Base-by-base conservation (phyloP, 1,140 invertebrate species). In the Sminthurinus signatus region DNA sequence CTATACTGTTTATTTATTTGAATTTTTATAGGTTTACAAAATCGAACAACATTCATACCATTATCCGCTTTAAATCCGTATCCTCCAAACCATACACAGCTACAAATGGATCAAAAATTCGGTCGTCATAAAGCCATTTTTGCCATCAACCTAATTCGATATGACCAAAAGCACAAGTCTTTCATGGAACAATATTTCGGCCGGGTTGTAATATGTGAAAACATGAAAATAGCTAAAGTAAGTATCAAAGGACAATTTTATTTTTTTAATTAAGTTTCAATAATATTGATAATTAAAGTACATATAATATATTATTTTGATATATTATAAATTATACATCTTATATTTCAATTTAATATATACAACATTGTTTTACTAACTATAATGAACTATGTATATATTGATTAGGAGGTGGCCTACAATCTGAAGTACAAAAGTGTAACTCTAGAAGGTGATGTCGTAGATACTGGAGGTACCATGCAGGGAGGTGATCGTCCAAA, bases 111-210 rank as follows among this genome's bases (percentile, higher is more conserved):
- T 48, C 25, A 31, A 60, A 64, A 81, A 79, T 84, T 86, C 51
- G 91, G 89, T 0, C 75, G 80, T 32, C 85, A 90, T 32, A 93
- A 95, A 75, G 91, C 95, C 0, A 81, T 85, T 66, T 80, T 86
- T 14, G 94, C 95, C 1, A 74, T 96, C 23, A 86, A 87, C 25
- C 77, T 98, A 27, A 84, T 98, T 43, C 80, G 83, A 29, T 98
- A 85, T 78, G 84, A 89, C 48, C 73, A 77, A 25, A 77, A 83
- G 55, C 79, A 88, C 27, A 79, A 83, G 51, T 75, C 84, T 1
- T 91, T 93, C 0, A 93, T 98, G 87, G 79, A 86, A 70, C 94
- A 84, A 82, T 85, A 93, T 64, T 96, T 98, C 78, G 95, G 94
- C 14, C 78, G 83, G 68, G 84, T 84, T 48, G 87, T 98, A 65